These are phyloP conservation scores for Tychaedon coryphoeus DNA, from an alignment of 2,113 vertebrate species.

Conservation along the genomic window DNA sequence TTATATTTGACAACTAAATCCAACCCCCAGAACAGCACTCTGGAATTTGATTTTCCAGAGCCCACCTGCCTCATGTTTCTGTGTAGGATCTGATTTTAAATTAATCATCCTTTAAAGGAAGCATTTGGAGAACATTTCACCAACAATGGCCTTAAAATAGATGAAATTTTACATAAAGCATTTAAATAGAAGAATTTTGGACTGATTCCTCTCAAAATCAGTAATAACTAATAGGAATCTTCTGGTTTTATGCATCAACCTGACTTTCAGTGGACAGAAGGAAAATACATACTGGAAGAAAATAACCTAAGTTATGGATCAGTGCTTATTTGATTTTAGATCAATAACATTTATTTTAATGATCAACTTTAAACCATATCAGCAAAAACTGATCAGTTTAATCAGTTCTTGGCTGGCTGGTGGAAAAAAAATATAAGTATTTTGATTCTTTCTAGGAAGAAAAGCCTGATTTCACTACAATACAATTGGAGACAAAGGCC, in stretches of 20 bases:
- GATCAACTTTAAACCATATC: neutral
- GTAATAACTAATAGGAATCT: neutral
- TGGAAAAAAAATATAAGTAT: neutral
- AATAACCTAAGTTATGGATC: neutral
- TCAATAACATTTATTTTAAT: neutral
- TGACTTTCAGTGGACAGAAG: neutral
- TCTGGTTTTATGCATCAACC: neutral
- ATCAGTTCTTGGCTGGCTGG: neutral
- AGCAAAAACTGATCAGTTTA: neutral
- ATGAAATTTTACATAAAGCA: neutral
- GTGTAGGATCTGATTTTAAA: neutral
- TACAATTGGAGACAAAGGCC: rapidly evolving
- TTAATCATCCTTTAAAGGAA: neutral
- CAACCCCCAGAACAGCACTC: neutral
- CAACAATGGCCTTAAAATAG: rapidly evolving
- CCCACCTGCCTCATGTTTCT: neutral
- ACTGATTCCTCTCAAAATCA: neutral
- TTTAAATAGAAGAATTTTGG: neutral
- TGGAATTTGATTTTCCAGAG: neutral
- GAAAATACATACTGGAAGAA: neutral
- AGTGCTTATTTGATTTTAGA: neutral
- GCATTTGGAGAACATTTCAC: neutral
- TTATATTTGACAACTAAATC: neutral
- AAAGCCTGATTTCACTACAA: neutral
- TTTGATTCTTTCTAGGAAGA: neutral